Evolutionary conservation across 2,888 invertebrate genomes (phyloP).

Genomic region (Holacanthella duospinosa): DNA sequence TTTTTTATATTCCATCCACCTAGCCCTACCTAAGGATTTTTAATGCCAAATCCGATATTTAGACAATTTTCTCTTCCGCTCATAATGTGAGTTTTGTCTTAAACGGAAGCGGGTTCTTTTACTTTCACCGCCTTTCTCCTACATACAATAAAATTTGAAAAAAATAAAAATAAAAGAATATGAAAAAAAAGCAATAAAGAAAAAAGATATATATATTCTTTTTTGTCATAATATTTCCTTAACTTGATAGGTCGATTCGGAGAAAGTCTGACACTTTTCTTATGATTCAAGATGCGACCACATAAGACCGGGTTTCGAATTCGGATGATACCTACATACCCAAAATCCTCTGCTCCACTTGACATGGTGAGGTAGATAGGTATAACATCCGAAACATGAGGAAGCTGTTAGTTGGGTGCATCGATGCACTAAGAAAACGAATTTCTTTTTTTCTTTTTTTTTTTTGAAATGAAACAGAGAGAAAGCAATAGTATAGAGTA

Average conservation of each 20-base stretch:
- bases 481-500: not conserved
- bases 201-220: not conserved
- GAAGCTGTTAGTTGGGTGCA: not conserved
- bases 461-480: not conserved
- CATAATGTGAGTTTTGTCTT: not conserved
- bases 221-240: constrained; percentile 6
- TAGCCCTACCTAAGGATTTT: not conserved
- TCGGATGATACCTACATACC: not conserved
- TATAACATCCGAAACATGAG: no score
- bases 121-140: not conserved
- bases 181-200: not conserved
- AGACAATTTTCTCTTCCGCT: not conserved
- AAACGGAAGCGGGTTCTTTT: no score
- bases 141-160: not conserved
- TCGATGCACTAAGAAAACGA: not conserved
- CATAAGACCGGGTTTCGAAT: not conserved
- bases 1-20: not conserved
- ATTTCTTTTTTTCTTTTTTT: not conserved
- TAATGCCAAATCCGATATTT: constrained; percentile 2
- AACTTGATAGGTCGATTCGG: not conserved
- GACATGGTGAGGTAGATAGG: no score
- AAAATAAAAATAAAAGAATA: not conserved
- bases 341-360: no score
- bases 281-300: no score
- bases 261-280: no score